Percentiles rank a stretch among this genome's conserved stretches.
Conservation (phyloP, 1,140 invertebrate species). For the Ylistrum balloti region DNA sequence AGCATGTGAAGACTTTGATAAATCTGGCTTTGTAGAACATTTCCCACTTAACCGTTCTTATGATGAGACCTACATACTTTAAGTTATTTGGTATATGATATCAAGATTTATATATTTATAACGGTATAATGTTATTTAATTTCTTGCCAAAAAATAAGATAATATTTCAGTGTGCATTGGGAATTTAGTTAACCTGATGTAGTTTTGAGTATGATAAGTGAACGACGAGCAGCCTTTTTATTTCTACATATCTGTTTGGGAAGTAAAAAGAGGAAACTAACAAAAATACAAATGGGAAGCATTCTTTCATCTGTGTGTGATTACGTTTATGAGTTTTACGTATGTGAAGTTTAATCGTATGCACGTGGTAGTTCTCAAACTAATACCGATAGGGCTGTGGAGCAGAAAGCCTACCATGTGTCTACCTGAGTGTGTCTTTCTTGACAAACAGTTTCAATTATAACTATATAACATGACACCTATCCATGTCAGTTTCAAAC, state of each 20-base stretch:
- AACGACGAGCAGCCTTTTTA: neutral
- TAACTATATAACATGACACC: neutral
- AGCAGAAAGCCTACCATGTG: neutral
- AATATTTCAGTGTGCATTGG: neutral
- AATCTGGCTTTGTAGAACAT: neutral
- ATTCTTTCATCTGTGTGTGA: constrained; percentile 7
- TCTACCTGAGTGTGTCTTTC: neutral
- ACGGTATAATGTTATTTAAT: neutral
- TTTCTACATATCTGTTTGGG: neutral
- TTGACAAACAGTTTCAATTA: neutral
- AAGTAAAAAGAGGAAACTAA: neutral
- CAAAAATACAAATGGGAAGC: neutral
- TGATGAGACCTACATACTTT: neutral
- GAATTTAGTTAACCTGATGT: neutral
- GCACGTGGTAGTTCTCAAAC: neutral
- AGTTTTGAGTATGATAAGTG: neutral
- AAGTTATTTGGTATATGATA: neutral
- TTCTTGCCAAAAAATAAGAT: neutral
- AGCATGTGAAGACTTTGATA: neutral
- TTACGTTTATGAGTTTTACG: neutral
- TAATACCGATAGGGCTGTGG: neutral
- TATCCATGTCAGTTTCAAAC: neutral
- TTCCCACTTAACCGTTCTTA: neutral
- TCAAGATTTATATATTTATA: neutral
- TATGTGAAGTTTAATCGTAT: neutral